These are phyloP conservation scores for Beris morrisii DNA, from an alignment of 2,888 invertebrate genomes.

Conservation along the genomic window DNA sequence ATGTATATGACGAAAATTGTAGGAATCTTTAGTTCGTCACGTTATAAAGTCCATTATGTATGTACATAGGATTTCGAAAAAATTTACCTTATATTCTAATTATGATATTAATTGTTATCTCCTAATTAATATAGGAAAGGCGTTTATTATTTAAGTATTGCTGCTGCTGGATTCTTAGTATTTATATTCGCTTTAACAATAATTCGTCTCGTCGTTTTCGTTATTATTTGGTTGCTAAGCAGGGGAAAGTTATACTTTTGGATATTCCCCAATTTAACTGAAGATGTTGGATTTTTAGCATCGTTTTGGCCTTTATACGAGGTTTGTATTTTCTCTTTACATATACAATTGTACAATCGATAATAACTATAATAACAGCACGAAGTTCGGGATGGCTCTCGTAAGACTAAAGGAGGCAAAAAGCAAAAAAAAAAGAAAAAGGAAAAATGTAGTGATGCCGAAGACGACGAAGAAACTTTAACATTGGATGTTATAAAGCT, in stretches of 20 bases:
- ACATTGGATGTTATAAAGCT: constrained; percentile 46
- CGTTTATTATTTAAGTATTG: constrained; percentile 95
- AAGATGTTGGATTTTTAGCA: constrained; percentile 98
- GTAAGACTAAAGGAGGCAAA: constrained; percentile 59
- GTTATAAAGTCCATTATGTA: no score
- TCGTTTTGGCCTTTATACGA: constrained; percentile 97
- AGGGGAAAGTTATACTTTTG: constrained; percentile 92
- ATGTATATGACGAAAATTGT: no score
- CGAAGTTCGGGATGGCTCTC: constrained; percentile 73
- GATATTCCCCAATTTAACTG: constrained; percentile 98
- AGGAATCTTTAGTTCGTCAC: no score
- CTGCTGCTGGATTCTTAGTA: constrained; percentile 92
- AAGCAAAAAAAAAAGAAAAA: constrained; percentile 67
- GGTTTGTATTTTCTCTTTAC: constrained; percentile 55
- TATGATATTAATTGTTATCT: no score
- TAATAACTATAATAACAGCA: constrained; percentile 60
- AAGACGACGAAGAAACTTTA: constrained; percentile 61
- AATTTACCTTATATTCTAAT: no score
- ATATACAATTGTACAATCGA: no score
- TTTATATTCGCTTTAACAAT: constrained; percentile 89
- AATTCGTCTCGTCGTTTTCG: constrained; percentile 88
- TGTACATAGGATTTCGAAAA: no score
- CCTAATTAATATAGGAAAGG: constrained; percentile 65
- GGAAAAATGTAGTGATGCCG: constrained; percentile 80
- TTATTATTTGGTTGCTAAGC: constrained; percentile 84